A percentile compares a stretch with the other conserved stretches of the same genome.
These are phyloP conservation scores for Danio choprae DNA, from an alignment of 2,797 vertebrate species.

Conservation along the genomic window DNA sequence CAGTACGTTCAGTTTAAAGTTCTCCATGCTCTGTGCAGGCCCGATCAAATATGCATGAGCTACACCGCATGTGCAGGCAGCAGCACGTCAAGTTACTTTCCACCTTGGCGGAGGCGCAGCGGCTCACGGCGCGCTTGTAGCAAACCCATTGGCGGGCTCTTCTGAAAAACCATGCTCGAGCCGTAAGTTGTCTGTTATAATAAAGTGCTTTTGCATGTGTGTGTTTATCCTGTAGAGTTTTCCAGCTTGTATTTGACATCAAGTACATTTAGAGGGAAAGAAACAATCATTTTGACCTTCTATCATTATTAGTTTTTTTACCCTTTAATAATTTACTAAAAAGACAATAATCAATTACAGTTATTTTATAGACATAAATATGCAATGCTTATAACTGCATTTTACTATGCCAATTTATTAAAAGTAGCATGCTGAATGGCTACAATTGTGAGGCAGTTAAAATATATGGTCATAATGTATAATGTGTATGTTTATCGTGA, in stretches of 20 bases:
- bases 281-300: background rate
- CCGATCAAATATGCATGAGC: slow-evolving; percentile 75
- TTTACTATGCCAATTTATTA: too few species aligned
- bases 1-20: slow-evolving; percentile 70
- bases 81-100: slow-evolving; percentile 55
- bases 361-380: too few species aligned
- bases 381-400: too few species aligned
- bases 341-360: too few species aligned
- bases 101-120: slow-evolving; percentile 45
- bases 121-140: slow-evolving; percentile 36
- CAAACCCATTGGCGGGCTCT: slow-evolving; percentile 38
- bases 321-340: too few species aligned
- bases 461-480: too few species aligned
- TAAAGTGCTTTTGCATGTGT: slow-evolving; percentile 42
- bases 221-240: slow-evolving; percentile 35
- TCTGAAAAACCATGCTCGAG: slow-evolving; percentile 60
- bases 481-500: too few species aligned
- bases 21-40: slow-evolving; percentile 65
- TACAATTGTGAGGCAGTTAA: too few species aligned
- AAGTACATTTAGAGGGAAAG: slow-evolving; percentile 34
- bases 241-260: slow-evolving; percentile 22
- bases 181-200: slow-evolving; percentile 61
- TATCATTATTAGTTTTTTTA: too few species aligned
- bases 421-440: too few species aligned
- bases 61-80: slow-evolving; percentile 52